A percentile compares a stretch with the other conserved stretches of the same genome.
Evolutionary conservation across 2,113 vertebrate genomes (phyloP).

Genomic region (Lasiurus borealis): DNA sequence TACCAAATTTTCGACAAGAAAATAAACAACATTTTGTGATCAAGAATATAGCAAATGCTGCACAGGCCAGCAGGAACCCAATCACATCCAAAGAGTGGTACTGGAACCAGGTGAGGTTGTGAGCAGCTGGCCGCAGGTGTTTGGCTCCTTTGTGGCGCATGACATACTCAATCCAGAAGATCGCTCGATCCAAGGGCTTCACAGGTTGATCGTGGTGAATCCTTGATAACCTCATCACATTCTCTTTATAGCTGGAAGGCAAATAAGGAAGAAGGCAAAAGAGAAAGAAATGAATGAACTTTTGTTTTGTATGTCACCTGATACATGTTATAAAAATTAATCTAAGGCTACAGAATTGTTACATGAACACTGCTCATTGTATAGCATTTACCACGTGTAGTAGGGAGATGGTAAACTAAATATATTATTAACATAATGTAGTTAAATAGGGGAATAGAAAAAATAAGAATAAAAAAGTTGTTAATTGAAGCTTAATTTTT

Average conservation of each 20-base stretch:
- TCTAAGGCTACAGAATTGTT: neutral
- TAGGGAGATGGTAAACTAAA: neutral
- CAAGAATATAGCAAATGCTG: slow-evolving; percentile 76
- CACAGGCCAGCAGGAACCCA: slow-evolving; percentile 83
- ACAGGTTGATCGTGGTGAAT: slow-evolving; percentile 92
- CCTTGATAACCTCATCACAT: slow-evolving; percentile 85
- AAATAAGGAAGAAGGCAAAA: no score
- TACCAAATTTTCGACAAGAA: slow-evolving; percentile 83
- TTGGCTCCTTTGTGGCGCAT: slow-evolving; percentile 93
- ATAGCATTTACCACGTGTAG: neutral
- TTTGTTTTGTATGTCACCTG: no score
- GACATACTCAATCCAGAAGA: slow-evolving; percentile 94
- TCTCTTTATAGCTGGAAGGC: slow-evolving; percentile 90
- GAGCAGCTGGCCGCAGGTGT: slow-evolving; percentile 89
- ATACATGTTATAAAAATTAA: neutral
- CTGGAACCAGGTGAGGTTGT: no score
- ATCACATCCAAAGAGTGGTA: no score
- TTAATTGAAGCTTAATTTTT: neutral
- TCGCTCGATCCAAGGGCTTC: slow-evolving; percentile 88
- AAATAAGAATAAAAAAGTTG: neutral
- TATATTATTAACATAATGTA: neutral
- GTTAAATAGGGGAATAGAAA: neutral
- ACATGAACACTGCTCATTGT: neutral
- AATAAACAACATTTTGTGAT: slow-evolving; percentile 87
- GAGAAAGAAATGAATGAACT: no score